Evolutionary conservation across 2,888 invertebrate species (phyloP).

Genomic region (Pheosia gnoma): DNA sequence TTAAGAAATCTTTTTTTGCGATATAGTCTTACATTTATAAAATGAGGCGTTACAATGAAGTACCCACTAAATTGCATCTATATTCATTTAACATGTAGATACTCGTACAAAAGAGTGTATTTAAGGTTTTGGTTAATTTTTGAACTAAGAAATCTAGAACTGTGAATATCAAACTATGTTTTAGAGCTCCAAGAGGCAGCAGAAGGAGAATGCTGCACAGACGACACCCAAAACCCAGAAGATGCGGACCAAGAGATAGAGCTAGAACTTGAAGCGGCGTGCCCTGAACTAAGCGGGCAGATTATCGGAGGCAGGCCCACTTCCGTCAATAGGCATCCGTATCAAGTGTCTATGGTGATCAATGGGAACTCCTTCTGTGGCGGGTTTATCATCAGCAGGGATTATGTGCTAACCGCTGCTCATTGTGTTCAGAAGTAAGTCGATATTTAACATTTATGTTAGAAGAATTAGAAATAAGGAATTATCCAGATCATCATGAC

Average conservation of each 20-base stretch:
- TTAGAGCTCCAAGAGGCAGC: conserved; percentile 69
- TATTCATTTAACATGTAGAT: too few relatives aligned
- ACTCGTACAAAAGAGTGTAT: too few relatives aligned
- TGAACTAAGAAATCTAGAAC: neutral
- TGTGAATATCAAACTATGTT: conserved; percentile 20
- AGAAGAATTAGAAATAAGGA: too few relatives aligned
- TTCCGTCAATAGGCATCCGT: conserved; percentile 71
- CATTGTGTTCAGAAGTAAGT: conserved; percentile 80
- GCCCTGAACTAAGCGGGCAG: conserved; percentile 75
- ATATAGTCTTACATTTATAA: too few relatives aligned
- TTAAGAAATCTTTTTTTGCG: too few relatives aligned
- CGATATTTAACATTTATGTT: neutral
- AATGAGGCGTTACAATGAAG: too few relatives aligned
- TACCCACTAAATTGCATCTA: neutral
- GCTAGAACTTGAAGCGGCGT: conserved; percentile 61
- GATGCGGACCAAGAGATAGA: conserved; percentile 53
- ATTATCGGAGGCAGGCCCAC: conserved; percentile 75
- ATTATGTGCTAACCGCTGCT: conserved; percentile 74
- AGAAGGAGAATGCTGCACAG: conserved; percentile 52
- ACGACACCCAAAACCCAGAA: conserved; percentile 38
- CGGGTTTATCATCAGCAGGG: conserved; percentile 72
- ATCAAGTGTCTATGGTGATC: conserved; percentile 75
- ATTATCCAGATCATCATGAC: too few relatives aligned
- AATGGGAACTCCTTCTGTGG: conserved; percentile 79
- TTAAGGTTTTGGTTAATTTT: neutral